Percentiles rank a stretch among this genome's conserved stretches.
Conservation (phyloP, 2,797 vertebrate genomes). For the Platalea minor region DNA sequence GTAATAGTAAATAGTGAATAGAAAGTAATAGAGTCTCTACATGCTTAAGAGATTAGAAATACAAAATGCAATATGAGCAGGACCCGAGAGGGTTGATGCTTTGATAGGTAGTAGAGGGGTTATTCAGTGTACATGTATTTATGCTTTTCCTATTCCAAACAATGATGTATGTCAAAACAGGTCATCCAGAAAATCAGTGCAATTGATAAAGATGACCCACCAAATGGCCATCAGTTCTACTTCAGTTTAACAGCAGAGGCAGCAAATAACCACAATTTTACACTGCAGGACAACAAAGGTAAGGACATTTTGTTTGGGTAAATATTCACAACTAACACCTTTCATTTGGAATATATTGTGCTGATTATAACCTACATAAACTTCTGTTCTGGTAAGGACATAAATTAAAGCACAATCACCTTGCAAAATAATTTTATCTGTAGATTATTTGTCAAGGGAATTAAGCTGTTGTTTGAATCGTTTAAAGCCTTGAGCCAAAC, state of each 20-base stretch:
- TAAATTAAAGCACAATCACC: slow-evolving; percentile 49
- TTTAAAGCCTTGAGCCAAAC: slow-evolving; percentile 40
- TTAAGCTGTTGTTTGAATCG: slow-evolving; percentile 57
- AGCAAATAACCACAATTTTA: slow-evolving; percentile 91
- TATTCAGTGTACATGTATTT: neutral
- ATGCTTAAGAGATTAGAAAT: neutral
- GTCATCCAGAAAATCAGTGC: slow-evolving; percentile 96
- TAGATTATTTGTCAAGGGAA: slow-evolving; percentile 53
- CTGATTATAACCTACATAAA: neutral
- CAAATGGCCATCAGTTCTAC: slow-evolving; percentile 89
- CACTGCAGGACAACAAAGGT: slow-evolving; percentile 95
- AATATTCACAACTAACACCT: neutral
- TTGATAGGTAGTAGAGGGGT: neutral
- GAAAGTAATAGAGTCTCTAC: neutral
- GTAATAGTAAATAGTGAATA: no score
- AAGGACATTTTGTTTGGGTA: neutral
- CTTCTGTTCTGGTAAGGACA: neutral
- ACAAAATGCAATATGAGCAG: neutral
- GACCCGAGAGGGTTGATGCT: neutral
- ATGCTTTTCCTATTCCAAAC: neutral
- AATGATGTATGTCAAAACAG: slow-evolving; percentile 64
- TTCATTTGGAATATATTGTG: neutral
- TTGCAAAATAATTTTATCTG: slow-evolving; percentile 53
- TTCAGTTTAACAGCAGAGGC: slow-evolving; percentile 85
- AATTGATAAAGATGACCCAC: slow-evolving; percentile 90